phyloP scores from a whole-genome alignment of 1,140 invertebrate species.

The Theocolax elegans region DNA sequence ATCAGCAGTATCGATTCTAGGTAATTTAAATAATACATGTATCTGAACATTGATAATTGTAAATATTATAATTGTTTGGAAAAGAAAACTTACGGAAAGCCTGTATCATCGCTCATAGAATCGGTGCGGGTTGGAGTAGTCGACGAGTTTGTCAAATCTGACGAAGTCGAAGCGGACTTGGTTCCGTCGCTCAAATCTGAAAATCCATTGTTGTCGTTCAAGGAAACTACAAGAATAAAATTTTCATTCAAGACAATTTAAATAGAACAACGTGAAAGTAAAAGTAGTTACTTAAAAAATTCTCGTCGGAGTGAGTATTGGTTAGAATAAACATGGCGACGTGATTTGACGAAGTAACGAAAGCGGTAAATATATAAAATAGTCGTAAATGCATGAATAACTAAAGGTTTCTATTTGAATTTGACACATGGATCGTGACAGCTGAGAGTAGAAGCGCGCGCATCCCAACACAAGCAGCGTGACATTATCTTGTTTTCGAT shows the following conservation, averaged over 20 bases:
- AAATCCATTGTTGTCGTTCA: constrained; percentile 60
- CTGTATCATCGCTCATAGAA: constrained; percentile 62
- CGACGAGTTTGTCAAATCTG: constrained; percentile 54
- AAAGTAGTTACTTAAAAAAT: no score
- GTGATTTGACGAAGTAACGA: neutral
- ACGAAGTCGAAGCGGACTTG: constrained; percentile 57
- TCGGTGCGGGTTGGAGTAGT: constrained; percentile 56
- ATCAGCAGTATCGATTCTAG: constrained; percentile 64
- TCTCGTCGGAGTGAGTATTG: no score
- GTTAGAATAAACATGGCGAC: neutral
- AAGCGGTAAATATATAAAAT: no score
- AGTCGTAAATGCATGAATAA: neutral
- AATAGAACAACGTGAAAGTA: no score
- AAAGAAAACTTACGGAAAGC: constrained; percentile 58
- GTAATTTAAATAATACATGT: constrained; percentile 22
- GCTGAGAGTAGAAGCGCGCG: constrained; percentile 20
- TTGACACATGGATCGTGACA: constrained; percentile 14
- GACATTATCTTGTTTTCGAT: constrained; percentile 47
- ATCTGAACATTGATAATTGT: neutral
- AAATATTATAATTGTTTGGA: neutral
- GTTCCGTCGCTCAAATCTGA: constrained; percentile 60
- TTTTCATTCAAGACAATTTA: neutral
- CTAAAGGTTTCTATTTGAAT: neutral
- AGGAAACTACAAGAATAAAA: constrained; percentile 53
- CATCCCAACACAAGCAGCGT: constrained; percentile 8